Evolutionary conservation across 2,113 vertebrate species (phyloP), one percentile per base, ranked within the genome.

Genomic region (Rhinichthys klamathensis): DNA sequence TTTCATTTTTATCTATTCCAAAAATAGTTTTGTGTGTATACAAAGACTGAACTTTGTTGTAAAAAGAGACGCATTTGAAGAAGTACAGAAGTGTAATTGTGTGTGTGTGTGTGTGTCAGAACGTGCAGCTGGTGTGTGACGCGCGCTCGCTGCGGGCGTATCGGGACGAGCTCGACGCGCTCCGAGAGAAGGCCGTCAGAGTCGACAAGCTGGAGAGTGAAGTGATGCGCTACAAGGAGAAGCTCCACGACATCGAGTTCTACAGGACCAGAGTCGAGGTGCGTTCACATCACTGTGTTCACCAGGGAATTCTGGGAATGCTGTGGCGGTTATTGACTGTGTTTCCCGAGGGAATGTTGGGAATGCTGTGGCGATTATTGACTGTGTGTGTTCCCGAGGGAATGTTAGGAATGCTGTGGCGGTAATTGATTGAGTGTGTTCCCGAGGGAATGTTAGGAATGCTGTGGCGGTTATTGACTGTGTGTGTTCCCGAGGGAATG

Each of bases 201-300:
- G 98, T 99, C 1, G 98, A 99, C 93, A 99, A 99, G 88, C 96
- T 99, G 92, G 98, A 99, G 94, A 99, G 98, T 25, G 98, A 99
- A 93, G 93, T 99, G 92, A 91, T 90, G 72, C 95, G 98, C 60
- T 99, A 97, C 85, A 99, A 97, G 89, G 98, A 99, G 90, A 95
- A 95, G 58, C 95, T 99, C 11, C 98, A 97, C 3, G 97, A 99
- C 92, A 98, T 99, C 0, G 98, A 99, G 92, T 99, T 99, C 91
- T 99, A 98, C 93, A 99, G 97, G 89, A 97, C 97, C 92, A 96
- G 98, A 92, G 94, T 99, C 54, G 98, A 99, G 97, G 98, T 99
- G 94, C 79, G 77, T 15, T 87, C 60, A 72, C 41, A 21, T 56
- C 13, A 30, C 25, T 16, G 0, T 38, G 54, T n/a, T 23, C 30